Base-by-base conservation (phyloP, 1,140 invertebrate genomes). In the Chionoecetes opilio region DNA sequence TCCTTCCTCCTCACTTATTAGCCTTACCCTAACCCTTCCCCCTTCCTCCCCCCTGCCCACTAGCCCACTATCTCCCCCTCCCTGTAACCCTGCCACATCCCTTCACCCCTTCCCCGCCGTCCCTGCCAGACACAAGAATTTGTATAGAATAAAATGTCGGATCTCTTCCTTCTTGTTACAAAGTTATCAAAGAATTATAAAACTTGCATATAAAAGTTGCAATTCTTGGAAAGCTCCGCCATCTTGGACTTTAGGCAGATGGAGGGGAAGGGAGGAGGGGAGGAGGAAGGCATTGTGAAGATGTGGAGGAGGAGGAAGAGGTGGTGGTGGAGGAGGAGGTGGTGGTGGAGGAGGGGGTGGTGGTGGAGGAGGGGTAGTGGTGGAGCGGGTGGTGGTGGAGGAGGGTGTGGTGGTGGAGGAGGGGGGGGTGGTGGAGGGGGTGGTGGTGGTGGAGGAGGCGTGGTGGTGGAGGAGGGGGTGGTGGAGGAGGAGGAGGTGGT, bases 121-220 rank as follows among this genome's bases (percentile, higher is more conserved):
- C 5, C 63, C n/a, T 21, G 6, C 21, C 63, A 26, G 8, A 75
- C n/a, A 75, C 63, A 26, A n/a, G n/a, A 75, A 34, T 2, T 34
- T n/a, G n/a, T 35, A 87, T 38, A 38, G 21, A 87, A 75, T 75
- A n/a, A 75, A 75, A 75, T 75, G 63, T 21, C 63, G 63, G 63
- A 11, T 21, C 26, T n/a, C 1, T n/a, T n/a, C 63, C 63, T 5
- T 5, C 63, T 2, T 8, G 63, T 26, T 17, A 75, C 63, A n/a
- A 75, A 75, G 63, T 75, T 75, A 75, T 75, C 63, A 75, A 75
- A 75, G 63, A 75, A 75, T 75, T 75, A 75, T 75, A 75, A 75
- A 75, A 75, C 63, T 75, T 75, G 21, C n/a, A 75, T n/a, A 26
- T 75, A n/a, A 11, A 75, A 75, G 63, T 75, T 75, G 63, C 21